phyloP scores from a whole-genome alignment of 2,888 invertebrate genomes.

The Drosophila vallismaia region DNA sequence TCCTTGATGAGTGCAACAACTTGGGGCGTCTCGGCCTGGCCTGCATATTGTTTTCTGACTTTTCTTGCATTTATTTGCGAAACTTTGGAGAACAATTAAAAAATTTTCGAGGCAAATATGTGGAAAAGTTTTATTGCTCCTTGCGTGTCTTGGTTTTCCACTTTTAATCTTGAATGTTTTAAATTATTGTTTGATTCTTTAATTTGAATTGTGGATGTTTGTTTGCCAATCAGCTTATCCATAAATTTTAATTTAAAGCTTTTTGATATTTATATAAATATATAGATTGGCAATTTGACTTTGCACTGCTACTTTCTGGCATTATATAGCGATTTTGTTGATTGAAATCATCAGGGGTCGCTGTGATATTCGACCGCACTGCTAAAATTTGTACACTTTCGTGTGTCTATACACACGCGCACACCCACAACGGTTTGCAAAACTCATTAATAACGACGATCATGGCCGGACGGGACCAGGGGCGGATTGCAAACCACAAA shows the following conservation, averaged over 20 bases:
- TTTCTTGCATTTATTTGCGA: slow-evolving; percentile 27
- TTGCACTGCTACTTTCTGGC: slow-evolving; percentile 18
- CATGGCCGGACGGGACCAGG: not conserved
- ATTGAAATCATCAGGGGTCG: slow-evolving; percentile 20
- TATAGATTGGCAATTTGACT: not conserved
- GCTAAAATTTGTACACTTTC: slow-evolving; percentile 13
- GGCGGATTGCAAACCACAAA: slow-evolving; percentile 65
- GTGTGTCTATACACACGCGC: not conserved
- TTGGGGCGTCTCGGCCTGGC: not conserved
- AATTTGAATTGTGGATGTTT: not conserved
- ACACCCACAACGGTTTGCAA: slow-evolving; percentile 30
- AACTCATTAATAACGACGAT: slow-evolving; percentile 70
- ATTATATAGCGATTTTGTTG: slow-evolving; percentile 62
- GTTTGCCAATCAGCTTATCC: not conserved
- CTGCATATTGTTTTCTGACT: slow-evolving; percentile 15
- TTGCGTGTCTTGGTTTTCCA: not conserved
- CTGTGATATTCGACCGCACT: slow-evolving; percentile 5
- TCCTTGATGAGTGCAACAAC: slow-evolving; percentile 21
- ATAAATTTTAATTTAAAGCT: not conserved
- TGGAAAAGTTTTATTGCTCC: slow-evolving; percentile 47
- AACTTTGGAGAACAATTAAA: slow-evolving; percentile 63
- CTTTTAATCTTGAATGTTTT: slow-evolving; percentile 12
- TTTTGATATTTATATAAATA: not conserved
- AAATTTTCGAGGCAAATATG: slow-evolving; percentile 69
- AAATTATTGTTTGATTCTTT: not conserved